A percentile compares a stretch with the other conserved stretches of the same genome.
Conservation (phyloP, 2,113 vertebrate genomes). For the Corapipo altera region DNA sequence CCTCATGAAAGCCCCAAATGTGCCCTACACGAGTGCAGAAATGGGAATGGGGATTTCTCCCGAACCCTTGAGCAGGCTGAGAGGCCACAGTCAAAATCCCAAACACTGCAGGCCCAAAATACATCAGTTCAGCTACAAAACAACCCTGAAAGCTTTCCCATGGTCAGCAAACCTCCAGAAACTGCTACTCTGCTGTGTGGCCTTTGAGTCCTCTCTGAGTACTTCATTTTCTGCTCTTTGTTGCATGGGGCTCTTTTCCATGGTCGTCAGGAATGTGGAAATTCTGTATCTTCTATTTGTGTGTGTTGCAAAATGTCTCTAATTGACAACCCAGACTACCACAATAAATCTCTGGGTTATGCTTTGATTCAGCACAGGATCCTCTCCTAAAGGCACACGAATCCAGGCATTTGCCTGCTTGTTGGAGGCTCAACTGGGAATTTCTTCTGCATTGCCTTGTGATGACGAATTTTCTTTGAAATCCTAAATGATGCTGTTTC, state of each 20-base stretch:
- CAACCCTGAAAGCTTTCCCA: too few species aligned
- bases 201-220: not conserved
- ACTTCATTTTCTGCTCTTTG: not conserved
- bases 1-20: not conserved
- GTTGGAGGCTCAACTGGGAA: not conserved
- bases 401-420: not conserved
- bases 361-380: not conserved
- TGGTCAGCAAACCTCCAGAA: not conserved
- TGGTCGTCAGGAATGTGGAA: not conserved
- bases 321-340: not conserved
- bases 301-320: rapidly evolving
- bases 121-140: not conserved
- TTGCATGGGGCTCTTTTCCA: rapidly evolving
- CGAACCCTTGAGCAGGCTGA: not conserved
- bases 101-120: not conserved
- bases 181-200: not conserved
- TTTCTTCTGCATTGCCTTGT: not conserved
- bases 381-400: not conserved
- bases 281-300: not conserved
- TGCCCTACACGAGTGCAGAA: not conserved
- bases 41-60: not conserved
- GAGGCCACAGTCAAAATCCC: not conserved
- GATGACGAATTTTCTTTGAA: not conserved
- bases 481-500: not conserved
- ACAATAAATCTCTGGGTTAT: not conserved